Percentiles rank a stretch among this genome's conserved stretches.
These are phyloP conservation scores for Troilus luridus DNA, from an alignment of 2,888 invertebrate species.

Conservation along the genomic window DNA sequence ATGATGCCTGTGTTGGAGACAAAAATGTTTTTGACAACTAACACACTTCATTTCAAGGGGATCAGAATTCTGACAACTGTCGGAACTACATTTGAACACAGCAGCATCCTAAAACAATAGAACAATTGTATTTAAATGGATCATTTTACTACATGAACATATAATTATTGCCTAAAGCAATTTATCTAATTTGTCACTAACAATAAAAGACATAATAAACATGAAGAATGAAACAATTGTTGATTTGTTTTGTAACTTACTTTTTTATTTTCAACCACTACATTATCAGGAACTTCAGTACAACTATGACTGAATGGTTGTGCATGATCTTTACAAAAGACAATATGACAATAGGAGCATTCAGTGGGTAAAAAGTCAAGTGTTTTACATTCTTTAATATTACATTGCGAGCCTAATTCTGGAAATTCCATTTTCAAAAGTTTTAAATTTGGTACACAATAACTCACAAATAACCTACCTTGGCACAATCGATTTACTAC, in stretches of 20 bases:
- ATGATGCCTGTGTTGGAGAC: slow-evolving; percentile 77
- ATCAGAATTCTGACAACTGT: slow-evolving; percentile 75
- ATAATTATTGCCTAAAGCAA: no score
- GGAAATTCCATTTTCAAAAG: slow-evolving; percentile 79
- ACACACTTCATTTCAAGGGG: slow-evolving; percentile 77
- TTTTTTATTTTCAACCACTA: slow-evolving; percentile 65
- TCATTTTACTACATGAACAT: not conserved
- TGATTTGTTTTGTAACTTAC: slow-evolving; percentile 56
- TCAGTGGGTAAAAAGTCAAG: slow-evolving; percentile 81
- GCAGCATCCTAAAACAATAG: slow-evolving; percentile 44
- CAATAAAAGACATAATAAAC: not conserved
- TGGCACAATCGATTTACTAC: not conserved
- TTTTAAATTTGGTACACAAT: not conserved
- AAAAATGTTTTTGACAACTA: slow-evolving; percentile 79
- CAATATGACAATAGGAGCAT: slow-evolving; percentile 75
- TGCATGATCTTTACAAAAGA: slow-evolving; percentile 81
- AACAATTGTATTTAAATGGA: not conserved
- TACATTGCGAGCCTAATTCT: slow-evolving; percentile 78
- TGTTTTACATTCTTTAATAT: slow-evolving; percentile 75
- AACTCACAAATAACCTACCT: not conserved
- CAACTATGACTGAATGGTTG: slow-evolving; percentile 74
- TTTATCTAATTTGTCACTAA: no score
- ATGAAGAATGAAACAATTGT: not conserved
- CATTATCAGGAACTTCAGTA: slow-evolving; percentile 67
- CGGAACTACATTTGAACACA: slow-evolving; percentile 73